Conservation (phyloP, 1,140 invertebrate species). For the Radopholus similis region DNA sequence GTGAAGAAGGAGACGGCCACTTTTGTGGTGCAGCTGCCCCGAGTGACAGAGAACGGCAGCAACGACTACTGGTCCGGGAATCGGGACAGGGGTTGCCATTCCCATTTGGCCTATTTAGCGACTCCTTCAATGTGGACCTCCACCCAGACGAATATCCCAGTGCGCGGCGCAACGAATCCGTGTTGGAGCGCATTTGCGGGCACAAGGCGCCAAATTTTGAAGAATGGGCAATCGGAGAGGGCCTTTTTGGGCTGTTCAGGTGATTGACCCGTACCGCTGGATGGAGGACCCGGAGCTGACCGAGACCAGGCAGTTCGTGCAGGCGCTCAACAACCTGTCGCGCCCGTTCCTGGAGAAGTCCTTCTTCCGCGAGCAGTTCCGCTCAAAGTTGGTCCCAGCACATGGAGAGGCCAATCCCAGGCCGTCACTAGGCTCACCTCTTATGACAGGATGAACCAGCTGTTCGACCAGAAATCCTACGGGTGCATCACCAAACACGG, state of each 20-base stretch:
- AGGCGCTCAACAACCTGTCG: conserved; percentile 83
- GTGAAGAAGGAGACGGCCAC: too few species aligned
- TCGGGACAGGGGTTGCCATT: too few species aligned
- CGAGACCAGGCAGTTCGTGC: conserved; percentile 86
- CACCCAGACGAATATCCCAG: conserved; percentile 69
- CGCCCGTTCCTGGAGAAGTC: conserved; percentile 78
- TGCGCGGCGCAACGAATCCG: conserved; percentile 72
- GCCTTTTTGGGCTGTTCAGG: conserved; percentile 61
- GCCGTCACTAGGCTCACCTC: conserved; percentile 19
- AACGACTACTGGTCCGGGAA: too few species aligned
- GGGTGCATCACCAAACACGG: conserved; percentile 79
- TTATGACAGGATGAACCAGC: conserved; percentile 70
- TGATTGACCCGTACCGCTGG: conserved; percentile 89
- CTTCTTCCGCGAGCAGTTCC: conserved; percentile 71
- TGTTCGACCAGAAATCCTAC: conserved; percentile 94
- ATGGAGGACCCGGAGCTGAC: conserved; percentile 87
- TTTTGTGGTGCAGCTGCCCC: too few species aligned
- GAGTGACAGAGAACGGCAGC: too few species aligned
- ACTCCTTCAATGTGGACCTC: conserved; percentile 39
- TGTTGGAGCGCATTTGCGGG: conserved; percentile 78
- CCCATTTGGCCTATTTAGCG: too few species aligned
- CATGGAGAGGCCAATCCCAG: background rate
- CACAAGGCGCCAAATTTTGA: conserved; percentile 67
- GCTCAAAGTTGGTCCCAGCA: conserved; percentile 64
- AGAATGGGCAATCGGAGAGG: background rate